Evolutionary conservation across 2,113 vertebrate species (phyloP).

Genomic region (Podarcis cretensis): DNA sequence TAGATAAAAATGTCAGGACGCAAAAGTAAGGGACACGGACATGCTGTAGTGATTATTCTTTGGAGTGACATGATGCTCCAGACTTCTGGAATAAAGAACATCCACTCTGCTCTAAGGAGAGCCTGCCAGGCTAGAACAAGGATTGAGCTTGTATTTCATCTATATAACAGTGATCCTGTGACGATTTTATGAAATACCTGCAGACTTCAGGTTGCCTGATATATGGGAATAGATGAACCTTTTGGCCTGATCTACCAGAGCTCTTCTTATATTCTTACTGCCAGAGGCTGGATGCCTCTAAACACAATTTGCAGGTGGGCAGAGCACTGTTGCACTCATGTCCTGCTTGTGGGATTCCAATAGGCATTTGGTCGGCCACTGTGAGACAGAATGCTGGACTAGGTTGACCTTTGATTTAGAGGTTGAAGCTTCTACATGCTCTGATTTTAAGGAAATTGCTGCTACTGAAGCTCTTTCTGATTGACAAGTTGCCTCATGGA

Average conservation of each 20-base stretch:
- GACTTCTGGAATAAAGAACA: not conserved
- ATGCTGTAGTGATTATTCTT: not conserved
- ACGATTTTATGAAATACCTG: not conserved
- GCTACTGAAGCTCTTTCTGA: not conserved
- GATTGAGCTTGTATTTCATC: not conserved
- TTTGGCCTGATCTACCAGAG: too few relatives aligned
- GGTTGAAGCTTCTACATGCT: not conserved
- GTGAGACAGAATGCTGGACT: too few relatives aligned
- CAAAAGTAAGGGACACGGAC: not conserved
- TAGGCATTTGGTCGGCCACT: too few relatives aligned
- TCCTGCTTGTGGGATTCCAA: too few relatives aligned
- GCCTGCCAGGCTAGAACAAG: not conserved
- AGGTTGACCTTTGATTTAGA: not conserved
- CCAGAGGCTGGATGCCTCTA: too few relatives aligned
- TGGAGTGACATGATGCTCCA: not conserved
- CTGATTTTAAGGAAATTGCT: not conserved
- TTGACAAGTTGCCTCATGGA: not conserved
- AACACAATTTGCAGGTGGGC: too few relatives aligned
- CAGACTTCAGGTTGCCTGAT: not conserved
- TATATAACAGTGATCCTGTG: not conserved
- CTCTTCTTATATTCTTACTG: too few relatives aligned
- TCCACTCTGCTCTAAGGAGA: not conserved
- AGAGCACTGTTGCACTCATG: too few relatives aligned
- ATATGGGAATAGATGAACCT: not conserved
- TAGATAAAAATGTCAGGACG: slow-evolving; percentile 11